phyloP scores from a whole-genome alignment of 2,113 vertebrate species.

The Fulmarus glacialis region DNA sequence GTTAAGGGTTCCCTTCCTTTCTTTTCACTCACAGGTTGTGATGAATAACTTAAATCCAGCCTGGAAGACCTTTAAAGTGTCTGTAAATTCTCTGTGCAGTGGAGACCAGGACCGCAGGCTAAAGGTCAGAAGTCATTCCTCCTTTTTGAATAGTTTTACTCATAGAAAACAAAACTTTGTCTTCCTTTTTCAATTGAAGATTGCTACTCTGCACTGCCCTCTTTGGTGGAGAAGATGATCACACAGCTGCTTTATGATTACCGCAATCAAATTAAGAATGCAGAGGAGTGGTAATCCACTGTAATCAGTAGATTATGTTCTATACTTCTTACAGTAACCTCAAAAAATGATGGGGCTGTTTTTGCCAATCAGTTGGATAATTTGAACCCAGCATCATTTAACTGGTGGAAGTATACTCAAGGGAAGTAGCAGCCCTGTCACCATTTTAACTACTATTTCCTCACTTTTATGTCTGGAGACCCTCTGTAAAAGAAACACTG shows the following conservation, averaged over 20 bases:
- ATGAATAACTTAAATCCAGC: constrained; percentile 98
- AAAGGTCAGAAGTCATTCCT: constrained; percentile 82
- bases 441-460: not conserved
- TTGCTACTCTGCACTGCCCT: not conserved
- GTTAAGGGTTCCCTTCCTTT: not conserved
- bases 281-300: not conserved
- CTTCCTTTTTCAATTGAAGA: not conserved
- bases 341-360: not conserved
- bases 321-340: not conserved
- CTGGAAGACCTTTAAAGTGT: constrained; percentile 98
- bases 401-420: not conserved
- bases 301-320: not conserved
- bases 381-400: not conserved
- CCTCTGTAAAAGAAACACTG: not conserved
- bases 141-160: not conserved
- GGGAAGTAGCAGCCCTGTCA: not conserved
- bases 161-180: not conserved
- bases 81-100: constrained; percentile 95
- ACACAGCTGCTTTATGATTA: not conserved
- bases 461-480: not conserved
- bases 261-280: constrained; percentile 13
- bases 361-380: not conserved
- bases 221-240: not conserved
- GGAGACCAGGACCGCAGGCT: constrained; percentile 93
- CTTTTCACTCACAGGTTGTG: constrained; percentile 83